Conservation (phyloP, 92 coral and sea anemone species). For the Bergia puertoricense region DNA sequence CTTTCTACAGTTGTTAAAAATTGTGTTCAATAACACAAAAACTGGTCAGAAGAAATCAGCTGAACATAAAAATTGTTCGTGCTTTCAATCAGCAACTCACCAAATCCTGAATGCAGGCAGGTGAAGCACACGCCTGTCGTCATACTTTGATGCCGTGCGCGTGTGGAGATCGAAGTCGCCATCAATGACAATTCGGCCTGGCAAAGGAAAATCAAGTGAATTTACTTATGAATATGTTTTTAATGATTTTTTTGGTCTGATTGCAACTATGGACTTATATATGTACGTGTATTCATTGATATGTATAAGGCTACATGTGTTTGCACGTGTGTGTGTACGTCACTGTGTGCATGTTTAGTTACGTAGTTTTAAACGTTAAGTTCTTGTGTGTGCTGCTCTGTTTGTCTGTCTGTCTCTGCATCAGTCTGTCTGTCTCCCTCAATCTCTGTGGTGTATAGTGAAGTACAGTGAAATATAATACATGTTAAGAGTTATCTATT, state of each 20-base stretch:
- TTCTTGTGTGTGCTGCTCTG: background rate
- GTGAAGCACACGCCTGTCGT: conserved; percentile 94
- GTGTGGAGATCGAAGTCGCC: conserved; percentile 96
- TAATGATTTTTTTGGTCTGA: background rate
- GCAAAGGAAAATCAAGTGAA: background rate
- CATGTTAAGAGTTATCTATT: too few species aligned
- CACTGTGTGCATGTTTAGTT: background rate
- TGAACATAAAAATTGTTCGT: background rate
- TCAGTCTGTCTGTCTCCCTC: too few species aligned
- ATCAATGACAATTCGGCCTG: conserved; percentile 84
- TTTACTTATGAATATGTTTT: background rate
- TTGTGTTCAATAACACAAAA: too few species aligned
- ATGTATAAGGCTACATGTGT: background rate
- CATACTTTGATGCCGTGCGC: conserved; percentile 98
- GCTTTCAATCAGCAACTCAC: conserved; percentile 52
- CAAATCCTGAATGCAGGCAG: conserved; percentile 86
- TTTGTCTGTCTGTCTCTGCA: too few species aligned
- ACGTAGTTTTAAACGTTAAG: background rate
- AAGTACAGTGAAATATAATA: too few species aligned
- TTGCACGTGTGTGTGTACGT: background rate
- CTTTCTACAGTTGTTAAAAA: background rate
- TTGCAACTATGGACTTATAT: background rate
- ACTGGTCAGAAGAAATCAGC: background rate
- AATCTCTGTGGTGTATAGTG: too few species aligned
- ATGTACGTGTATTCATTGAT: background rate